Evolutionary conservation across 2,113 vertebrate species (phyloP), one percentile per base, ranked within the genome.

Genomic region (Callocephalon fimbriatum): DNA sequence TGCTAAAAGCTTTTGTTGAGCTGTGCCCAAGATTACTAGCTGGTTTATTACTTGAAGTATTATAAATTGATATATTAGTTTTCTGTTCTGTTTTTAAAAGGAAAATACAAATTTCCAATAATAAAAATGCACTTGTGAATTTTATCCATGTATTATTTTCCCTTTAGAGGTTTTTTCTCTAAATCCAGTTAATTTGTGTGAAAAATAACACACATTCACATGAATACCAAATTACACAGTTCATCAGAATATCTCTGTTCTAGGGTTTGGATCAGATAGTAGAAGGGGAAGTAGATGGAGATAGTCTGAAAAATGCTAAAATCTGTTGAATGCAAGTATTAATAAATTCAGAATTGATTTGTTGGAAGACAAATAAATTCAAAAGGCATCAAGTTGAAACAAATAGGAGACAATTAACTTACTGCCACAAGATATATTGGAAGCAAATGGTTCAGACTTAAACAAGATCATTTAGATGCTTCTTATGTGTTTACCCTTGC

Each of bases 201-300:
- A 84, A 71, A 77, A 79, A 32, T 42, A 29, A 9, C 16, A 37
- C 4, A 56, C 1, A 8, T 50, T 53, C 37, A 67, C 19, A 44
- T 20, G 17, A 71, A 50, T 35, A 56, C 2, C 1, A 1, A 44
- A 61, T 40, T n/a, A 61, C 17, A 26, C 1, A 27, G 4, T 26
- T 71, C 19, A 67, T 59, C 31, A 29, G 21, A 95, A 38, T 67
- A n/a, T 44, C 3, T 86, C 44, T 40, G 5, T 56, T 84, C 22
- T 37, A 37, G 21, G 10, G 1, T 71, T 93, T 74, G 16, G 3
- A 37, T 63, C 37, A 85, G 15, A 45, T 2, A 42, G 6, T 47
- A 72, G 7, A 40, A 32, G 5, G 6, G 12, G 6, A 5, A 59
- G 7, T 27, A 47, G 18, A 47, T 22, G 2, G 8, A 2, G 2